Conservation (phyloP, 2,888 invertebrate genomes). For the Drosophila histrio region DNA sequence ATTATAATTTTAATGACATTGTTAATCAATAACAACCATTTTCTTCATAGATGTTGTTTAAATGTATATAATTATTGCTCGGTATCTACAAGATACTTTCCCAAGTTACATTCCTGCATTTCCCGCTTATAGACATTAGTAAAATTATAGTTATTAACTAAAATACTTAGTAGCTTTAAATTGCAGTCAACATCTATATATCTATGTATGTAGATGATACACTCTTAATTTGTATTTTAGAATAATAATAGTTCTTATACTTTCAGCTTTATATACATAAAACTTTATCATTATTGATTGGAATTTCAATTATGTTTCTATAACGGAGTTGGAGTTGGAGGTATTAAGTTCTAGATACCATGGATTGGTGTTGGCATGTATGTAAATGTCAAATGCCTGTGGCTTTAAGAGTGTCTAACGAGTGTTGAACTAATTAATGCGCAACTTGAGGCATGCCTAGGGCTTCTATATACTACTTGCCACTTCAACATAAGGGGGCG, state of each 20-base stretch:
- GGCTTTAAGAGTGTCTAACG: conserved; percentile 67
- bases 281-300: conserved; percentile 21
- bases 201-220: too few relatives aligned
- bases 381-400: conserved; percentile 68
- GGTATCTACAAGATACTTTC: too few relatives aligned
- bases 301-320: conserved; percentile 53
- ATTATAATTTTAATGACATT: too few relatives aligned
- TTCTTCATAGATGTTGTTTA: too few relatives aligned
- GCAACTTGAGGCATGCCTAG: conserved; percentile 47
- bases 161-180: too few relatives aligned
- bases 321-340: conserved; percentile 17
- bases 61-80: too few relatives aligned
- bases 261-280: not conserved
- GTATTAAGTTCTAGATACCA: conserved; percentile 58
- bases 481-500: conserved; percentile 9
- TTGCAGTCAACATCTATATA: too few relatives aligned
- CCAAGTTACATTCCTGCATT: too few relatives aligned
- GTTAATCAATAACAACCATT: too few relatives aligned
- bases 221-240: too few relatives aligned
- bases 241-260: not conserved
- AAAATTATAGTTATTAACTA: too few relatives aligned
- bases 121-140: too few relatives aligned
- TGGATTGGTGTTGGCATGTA: conserved; percentile 29
- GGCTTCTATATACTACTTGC: conserved; percentile 51
- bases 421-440: conserved; percentile 73